phyloP scores from a whole-genome alignment of 2,888 invertebrate genomes.

The Cheilosia variabilis region DNA sequence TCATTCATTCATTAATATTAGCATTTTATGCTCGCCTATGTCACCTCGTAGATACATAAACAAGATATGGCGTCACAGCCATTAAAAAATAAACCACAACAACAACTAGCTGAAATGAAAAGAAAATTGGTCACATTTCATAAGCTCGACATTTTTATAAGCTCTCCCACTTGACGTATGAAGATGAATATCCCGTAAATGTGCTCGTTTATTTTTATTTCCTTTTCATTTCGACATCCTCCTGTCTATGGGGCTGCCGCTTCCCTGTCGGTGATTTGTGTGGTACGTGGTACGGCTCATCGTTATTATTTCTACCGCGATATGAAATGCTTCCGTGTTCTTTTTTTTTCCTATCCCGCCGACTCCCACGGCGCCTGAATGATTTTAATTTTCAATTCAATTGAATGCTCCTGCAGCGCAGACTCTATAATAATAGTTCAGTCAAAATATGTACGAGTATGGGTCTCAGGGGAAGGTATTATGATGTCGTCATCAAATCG shows the following conservation, averaged over 20 bases:
- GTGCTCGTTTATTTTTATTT: constrained; percentile 65
- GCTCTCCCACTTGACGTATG: constrained; percentile 64
- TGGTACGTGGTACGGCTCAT: constrained; percentile 1
- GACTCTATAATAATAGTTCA: background rate
- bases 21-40: no score
- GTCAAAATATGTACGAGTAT: background rate
- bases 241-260: background rate
- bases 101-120: constrained; percentile 15
- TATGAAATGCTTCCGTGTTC: constrained; percentile 27
- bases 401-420: constrained; percentile 26
- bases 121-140: constrained; percentile 48
- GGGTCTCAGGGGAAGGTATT: background rate
- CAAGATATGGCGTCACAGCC: constrained; percentile 33
- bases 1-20: no score
- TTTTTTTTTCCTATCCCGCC: constrained; percentile 21
- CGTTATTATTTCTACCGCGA: constrained; percentile 49
- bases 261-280: constrained; percentile 41
- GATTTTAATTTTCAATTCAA: constrained; percentile 61
- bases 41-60: constrained; percentile 32
- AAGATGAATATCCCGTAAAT: constrained; percentile 68
- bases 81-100: constrained; percentile 16
- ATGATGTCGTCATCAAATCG: constrained; percentile 4
- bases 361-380: background rate
- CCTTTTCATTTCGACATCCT: constrained; percentile 47
- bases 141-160: constrained; percentile 49